phyloP scores from a whole-genome alignment of 2,113 vertebrate species.

The Camelus dromedarius region DNA sequence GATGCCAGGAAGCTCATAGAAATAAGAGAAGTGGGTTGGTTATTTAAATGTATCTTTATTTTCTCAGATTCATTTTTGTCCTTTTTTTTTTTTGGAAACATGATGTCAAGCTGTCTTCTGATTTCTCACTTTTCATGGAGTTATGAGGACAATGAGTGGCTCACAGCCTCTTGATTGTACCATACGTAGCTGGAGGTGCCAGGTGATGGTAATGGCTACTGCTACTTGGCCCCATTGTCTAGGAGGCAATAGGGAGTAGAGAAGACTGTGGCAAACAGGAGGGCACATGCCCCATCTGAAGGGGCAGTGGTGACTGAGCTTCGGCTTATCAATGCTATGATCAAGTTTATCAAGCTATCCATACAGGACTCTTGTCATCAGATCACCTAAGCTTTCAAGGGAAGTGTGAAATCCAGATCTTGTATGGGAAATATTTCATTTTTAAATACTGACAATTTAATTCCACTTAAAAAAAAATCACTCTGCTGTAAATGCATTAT shows the following conservation, averaged over 20 bases:
- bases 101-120: neutral
- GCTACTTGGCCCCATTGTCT: neutral
- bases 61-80: neutral
- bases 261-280: neutral
- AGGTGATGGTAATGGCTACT: neutral
- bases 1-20: neutral
- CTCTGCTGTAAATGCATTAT: neutral
- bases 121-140: neutral
- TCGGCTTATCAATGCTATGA: neutral
- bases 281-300: neutral
- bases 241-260: neutral
- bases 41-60: conserved; percentile 10
- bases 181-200: neutral
- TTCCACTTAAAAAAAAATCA: neutral
- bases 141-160: neutral
- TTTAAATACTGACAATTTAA: neutral
- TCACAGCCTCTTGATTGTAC: neutral
- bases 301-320: neutral
- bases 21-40: neutral
- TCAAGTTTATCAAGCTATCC: neutral
- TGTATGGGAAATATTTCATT: neutral
- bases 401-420: neutral
- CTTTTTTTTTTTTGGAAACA: neutral
- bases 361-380: neutral
- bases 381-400: neutral